Conservation (phyloP, 2,888 invertebrate genomes). For the Drosophila anomelani region DNA sequence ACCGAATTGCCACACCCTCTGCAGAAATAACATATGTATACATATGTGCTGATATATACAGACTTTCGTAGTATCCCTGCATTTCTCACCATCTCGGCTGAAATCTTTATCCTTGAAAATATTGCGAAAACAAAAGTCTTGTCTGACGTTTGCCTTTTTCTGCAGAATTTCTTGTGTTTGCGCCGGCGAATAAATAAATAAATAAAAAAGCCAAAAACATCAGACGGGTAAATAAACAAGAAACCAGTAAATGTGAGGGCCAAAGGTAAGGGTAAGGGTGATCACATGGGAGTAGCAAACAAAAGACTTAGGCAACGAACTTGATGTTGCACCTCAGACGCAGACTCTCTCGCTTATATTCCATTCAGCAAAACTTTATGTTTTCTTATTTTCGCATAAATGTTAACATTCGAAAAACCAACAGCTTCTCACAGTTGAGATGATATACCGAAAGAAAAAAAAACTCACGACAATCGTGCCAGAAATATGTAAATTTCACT, state of each 20-base stretch:
- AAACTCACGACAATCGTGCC: conserved; percentile 67
- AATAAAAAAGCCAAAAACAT: conserved; percentile 28
- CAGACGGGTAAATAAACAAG: conserved; percentile 29
- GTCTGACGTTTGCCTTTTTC: conserved; percentile 53
- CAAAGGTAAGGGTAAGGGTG: not conserved
- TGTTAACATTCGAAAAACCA: conserved; percentile 18
- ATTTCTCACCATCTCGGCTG: conserved; percentile 59
- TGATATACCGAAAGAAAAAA: conserved; percentile 12
- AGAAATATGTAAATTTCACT: conserved; percentile 60
- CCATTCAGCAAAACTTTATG: conserved; percentile 14
- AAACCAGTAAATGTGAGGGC: conserved; percentile 5
- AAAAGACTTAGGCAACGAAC: conserved; percentile 54
- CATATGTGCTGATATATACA: not conserved
- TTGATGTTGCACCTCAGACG: conserved; percentile 7
- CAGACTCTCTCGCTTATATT: conserved; percentile 3
- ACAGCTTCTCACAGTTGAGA: conserved; percentile 26
- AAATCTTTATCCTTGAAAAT: conserved; percentile 66
- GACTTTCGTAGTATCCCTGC: conserved; percentile 7
- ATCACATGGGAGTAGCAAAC: conserved; percentile 33
- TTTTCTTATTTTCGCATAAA: conserved; percentile 34
- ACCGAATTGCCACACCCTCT: conserved; percentile 48
- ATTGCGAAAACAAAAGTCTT: conserved; percentile 62
- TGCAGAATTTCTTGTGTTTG: conserved; percentile 58
- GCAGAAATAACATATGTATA: conserved; percentile 25
- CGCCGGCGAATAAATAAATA: conserved; percentile 35